Evolutionary conservation across 1,140 invertebrate species (phyloP).

Genomic region (Megalopta genalis): DNA sequence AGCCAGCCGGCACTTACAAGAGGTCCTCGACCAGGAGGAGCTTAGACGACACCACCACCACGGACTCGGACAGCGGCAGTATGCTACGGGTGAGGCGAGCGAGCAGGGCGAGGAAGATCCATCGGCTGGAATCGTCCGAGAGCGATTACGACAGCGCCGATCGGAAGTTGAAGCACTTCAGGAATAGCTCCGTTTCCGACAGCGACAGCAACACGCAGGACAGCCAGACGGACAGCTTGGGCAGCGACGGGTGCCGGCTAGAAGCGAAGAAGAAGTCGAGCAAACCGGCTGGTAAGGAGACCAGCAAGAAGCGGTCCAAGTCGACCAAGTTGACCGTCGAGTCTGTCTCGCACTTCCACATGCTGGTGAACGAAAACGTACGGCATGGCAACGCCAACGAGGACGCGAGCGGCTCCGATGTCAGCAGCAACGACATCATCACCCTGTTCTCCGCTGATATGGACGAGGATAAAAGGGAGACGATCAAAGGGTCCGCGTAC

Average conservation of each 20-base stretch:
- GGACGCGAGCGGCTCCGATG: slow-evolving; percentile 74
- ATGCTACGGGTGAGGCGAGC: slow-evolving; percentile 64
- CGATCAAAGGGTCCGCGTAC: slow-evolving; percentile 76
- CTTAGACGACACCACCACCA: slow-evolving; percentile 73
- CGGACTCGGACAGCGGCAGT: slow-evolving; percentile 75
- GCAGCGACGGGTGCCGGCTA: slow-evolving; percentile 74
- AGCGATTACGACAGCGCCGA: slow-evolving; percentile 78
- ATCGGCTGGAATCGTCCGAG: slow-evolving; percentile 77
- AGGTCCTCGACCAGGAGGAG: slow-evolving; percentile 68
- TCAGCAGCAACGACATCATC: slow-evolving; percentile 76
- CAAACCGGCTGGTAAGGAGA: slow-evolving; percentile 62
- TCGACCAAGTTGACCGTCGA: slow-evolving; percentile 70
- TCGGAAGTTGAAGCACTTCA: slow-evolving; percentile 71
- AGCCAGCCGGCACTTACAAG: slow-evolving; percentile 71
- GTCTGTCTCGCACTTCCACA: slow-evolving; percentile 73
- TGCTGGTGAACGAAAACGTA: slow-evolving; percentile 76
- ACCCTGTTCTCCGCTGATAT: slow-evolving; percentile 77
- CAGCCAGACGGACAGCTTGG: slow-evolving; percentile 77
- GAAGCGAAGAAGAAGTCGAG: slow-evolving; percentile 67
- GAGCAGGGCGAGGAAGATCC: slow-evolving; percentile 70
- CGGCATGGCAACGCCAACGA: slow-evolving; percentile 61
- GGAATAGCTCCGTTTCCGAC: slow-evolving; percentile 76
- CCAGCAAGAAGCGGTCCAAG: slow-evolving; percentile 65
- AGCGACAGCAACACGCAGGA: slow-evolving; percentile 79
- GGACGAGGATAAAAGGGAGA: slow-evolving; percentile 77